phyloP scores from a whole-genome alignment of 1,140 invertebrate species.

The Caenorhabditis elegans region DNA sequence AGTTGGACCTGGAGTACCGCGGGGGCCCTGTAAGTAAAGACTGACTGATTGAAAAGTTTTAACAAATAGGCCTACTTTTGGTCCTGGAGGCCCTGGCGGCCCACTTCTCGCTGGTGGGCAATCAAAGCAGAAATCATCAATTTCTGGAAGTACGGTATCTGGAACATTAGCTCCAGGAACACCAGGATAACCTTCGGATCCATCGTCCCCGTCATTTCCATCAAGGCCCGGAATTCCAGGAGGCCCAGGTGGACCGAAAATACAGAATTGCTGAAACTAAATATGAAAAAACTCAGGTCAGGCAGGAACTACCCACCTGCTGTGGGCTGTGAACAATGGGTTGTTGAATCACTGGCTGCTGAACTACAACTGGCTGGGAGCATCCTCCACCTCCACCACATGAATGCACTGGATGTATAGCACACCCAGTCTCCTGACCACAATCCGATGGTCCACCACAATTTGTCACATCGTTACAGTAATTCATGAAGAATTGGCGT shows the following conservation, averaged over 20 bases:
- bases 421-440: neutral
- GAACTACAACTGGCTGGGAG: neutral
- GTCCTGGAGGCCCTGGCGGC: neutral
- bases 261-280: neutral
- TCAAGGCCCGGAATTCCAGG: constrained; percentile 25
- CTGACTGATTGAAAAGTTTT: too few species aligned
- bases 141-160: neutral
- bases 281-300: neutral
- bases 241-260: neutral
- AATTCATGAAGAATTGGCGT: constrained; percentile 15
- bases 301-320: too few species aligned
- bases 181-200: neutral
- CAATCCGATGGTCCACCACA: neutral
- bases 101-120: neutral
- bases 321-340: too few species aligned
- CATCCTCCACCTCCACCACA: neutral
- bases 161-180: neutral
- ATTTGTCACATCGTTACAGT: neutral
- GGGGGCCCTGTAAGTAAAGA: neutral
- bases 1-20: neutral
- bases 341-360: neutral
- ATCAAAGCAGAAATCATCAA: constrained; percentile 5
- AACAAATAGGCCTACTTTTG: neutral
- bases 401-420: neutral
- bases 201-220: constrained; percentile 33